phyloP scores from a whole-genome alignment of 2,113 vertebrate species.

The Chlorocebus sabaeus region DNA sequence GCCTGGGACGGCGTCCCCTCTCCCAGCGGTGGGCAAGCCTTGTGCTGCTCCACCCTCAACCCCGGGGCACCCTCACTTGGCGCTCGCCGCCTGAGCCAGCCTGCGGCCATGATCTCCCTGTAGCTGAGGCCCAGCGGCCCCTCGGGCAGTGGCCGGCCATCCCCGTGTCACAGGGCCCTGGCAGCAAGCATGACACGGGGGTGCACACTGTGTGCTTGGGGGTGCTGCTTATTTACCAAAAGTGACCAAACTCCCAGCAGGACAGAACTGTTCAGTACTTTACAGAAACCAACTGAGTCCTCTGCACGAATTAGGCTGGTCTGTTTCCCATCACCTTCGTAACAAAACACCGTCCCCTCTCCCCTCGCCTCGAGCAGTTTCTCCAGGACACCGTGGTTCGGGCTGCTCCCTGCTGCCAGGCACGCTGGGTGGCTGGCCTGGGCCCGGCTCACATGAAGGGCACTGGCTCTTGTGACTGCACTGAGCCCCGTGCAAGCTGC shows the following conservation, averaged over 20 bases:
- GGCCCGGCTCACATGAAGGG: background rate
- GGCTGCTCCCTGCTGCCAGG: background rate
- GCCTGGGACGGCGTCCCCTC: background rate
- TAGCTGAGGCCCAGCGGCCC: background rate
- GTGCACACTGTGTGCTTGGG: background rate
- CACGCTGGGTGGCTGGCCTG: background rate
- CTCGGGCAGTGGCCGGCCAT: background rate
- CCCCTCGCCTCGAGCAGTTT: background rate
- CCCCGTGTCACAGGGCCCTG: slow-evolving; percentile 43
- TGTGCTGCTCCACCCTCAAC: background rate
- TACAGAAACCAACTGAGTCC: slow-evolving; percentile 35
- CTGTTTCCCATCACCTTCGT: slow-evolving; percentile 23
- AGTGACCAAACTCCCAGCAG: slow-evolving; percentile 65
- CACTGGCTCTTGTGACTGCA: background rate
- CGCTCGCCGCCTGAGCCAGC: background rate
- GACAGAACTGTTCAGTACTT: slow-evolving; percentile 47
- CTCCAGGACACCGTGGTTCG: background rate
- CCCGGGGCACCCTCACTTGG: background rate
- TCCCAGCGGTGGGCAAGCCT: background rate
- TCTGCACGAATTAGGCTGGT: slow-evolving; percentile 22
- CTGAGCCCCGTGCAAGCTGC: background rate
- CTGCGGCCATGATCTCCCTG: background rate
- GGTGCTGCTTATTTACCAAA: background rate
- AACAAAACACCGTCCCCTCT: background rate
- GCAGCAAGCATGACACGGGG: background rate